phyloP scores from a whole-genome alignment of 2,888 invertebrate species.

The Xestia c-nigrum region DNA sequence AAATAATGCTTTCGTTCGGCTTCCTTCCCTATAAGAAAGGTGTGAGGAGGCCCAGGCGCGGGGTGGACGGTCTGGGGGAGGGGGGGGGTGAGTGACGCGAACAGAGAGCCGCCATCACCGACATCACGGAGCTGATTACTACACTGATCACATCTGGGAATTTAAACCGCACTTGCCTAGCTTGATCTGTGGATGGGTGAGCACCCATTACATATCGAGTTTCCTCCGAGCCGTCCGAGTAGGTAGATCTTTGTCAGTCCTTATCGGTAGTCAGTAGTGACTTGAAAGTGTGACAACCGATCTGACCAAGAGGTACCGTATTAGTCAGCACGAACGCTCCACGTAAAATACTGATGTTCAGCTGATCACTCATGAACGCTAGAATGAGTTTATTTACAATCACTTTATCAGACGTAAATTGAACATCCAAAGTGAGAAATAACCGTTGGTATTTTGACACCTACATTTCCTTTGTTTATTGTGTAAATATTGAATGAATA shows the following conservation, averaged over 20 bases:
- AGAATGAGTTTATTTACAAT: no score
- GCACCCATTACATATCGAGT: not conserved
- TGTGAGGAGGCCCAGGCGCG: not conserved
- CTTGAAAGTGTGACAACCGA: not conserved
- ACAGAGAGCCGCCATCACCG: constrained; percentile 14
- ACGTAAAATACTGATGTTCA: no score
- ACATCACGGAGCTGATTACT: constrained; percentile 4
- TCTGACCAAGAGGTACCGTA: not conserved
- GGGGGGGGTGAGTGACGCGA: constrained; percentile 17
- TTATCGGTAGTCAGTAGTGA: not conserved
- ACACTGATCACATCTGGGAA: not conserved
- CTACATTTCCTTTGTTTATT: not conserved
- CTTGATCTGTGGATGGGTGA: not conserved
- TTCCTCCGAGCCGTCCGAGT: no score
- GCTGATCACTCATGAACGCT: no score
- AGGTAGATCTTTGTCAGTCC: not conserved
- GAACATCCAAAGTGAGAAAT: not conserved
- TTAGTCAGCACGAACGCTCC: not conserved
- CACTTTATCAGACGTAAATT: not conserved
- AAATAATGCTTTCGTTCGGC: constrained; percentile 67
- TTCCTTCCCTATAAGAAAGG: constrained; percentile 23
- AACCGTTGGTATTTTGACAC: not conserved
- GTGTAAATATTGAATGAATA: not conserved
- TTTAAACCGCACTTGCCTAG: not conserved
- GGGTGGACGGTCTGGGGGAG: not conserved